phyloP scores from a whole-genome alignment of 2,113 vertebrate genomes.

The Leucopsar rothschildi region DNA sequence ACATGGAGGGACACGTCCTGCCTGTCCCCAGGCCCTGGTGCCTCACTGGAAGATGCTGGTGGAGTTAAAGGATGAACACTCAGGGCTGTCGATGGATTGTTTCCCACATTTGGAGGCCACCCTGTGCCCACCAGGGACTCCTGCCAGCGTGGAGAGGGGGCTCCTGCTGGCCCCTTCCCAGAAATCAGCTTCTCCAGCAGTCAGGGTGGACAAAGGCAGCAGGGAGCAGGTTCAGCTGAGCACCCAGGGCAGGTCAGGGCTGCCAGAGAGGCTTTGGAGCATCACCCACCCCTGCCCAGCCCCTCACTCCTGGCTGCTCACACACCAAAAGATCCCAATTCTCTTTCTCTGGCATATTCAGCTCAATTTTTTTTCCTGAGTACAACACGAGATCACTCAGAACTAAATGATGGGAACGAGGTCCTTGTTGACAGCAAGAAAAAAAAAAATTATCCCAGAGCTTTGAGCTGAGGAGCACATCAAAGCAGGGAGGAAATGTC shows the following conservation, averaged over 20 bases:
- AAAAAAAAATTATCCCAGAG: background rate
- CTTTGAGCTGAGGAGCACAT: background rate
- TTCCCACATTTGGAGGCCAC: background rate
- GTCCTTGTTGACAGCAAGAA: background rate
- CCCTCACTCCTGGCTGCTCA: background rate
- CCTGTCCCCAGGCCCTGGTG: background rate
- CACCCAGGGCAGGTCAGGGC: background rate
- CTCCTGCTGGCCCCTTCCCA: background rate
- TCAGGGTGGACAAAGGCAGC: background rate
- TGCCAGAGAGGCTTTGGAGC: background rate
- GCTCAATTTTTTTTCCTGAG: background rate
- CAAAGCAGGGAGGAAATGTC: background rate
- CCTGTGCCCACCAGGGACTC: background rate
- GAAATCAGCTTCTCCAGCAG: background rate
- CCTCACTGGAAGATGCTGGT: background rate
- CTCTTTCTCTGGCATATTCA: background rate
- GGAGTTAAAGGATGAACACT: background rate
- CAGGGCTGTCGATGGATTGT: background rate
- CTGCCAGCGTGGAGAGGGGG: too few relatives aligned
- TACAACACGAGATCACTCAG: background rate
- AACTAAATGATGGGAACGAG: background rate
- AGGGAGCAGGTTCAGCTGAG: fast-evolving
- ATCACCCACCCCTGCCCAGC: background rate
- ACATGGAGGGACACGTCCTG: background rate
- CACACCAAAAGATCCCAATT: background rate